Base-by-base conservation (phyloP, 2,797 vertebrate species). In the Neosilurus hyrtlii region DNA sequence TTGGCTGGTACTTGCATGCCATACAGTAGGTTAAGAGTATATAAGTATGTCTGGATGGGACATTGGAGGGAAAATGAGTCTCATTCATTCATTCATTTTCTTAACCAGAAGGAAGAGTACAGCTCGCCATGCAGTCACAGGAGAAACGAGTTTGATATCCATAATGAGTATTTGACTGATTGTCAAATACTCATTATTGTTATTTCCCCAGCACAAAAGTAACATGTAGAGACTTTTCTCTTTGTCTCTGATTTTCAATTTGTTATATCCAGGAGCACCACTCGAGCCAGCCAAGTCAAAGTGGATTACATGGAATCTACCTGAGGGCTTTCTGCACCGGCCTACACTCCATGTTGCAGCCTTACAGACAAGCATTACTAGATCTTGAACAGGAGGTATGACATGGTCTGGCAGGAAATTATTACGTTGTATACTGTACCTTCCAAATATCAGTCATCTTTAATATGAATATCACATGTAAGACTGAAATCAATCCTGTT, bases 311-410 rank as follows among this genome's bases (percentile, higher is more conserved):
- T 91, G 98, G 98, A 18, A 97, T 98, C 85, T 99, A 99, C 89
- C 86, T 99, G 85, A 93, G 96, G 67, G 98, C 98, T 3, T 99
- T 99, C 92, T 99, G 98, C 92, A 97, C 97, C 0, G 98, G 98
- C 0, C 93, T 99, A 20, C 96, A 99, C 91, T 97, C 97, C 0
- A 94, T 97, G 89, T 91, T 99, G 89, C 96, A 98, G 92, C 97
- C 98, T 0, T 99, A 99, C 91, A 94, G 98, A 86, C 97, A 99
- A 91, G 96, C 96, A 0, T 91, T 99, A 18, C 95, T 99, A 85
- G 97, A 98, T 90, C 93, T 99, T 3, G 98, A 99, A 84, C 97
- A 97, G 89, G 97, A 99, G 96, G 98, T 99, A 88, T 90, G 88
- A 18, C 35, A 2, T 4, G 57, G 26, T 49, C 14, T 3, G 22